Evolutionary conservation across 2,888 invertebrate genomes (phyloP).

Genomic region (Agriopis marginaria): DNA sequence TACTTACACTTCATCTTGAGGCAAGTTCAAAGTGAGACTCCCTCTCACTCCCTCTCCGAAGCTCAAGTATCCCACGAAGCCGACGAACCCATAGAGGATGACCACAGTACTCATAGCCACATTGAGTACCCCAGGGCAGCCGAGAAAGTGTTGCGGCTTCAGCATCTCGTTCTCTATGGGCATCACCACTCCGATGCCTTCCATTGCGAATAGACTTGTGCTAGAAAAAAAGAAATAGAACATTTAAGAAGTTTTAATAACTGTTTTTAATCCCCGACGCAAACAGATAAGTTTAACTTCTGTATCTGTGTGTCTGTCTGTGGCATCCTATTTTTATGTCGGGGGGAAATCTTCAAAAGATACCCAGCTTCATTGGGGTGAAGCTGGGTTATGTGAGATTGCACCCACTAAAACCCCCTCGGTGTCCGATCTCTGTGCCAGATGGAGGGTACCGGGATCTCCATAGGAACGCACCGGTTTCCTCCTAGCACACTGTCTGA

Average conservation of each 20-base stretch:
- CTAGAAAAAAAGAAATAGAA: slow-evolving; percentile 71
- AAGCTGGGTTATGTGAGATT: too few species aligned
- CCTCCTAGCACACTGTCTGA: too few species aligned
- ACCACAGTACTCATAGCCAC: slow-evolving; percentile 94
- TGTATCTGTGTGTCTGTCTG: too few species aligned
- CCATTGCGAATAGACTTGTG: slow-evolving; percentile 98
- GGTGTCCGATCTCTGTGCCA: too few species aligned
- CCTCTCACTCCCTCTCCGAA: slow-evolving; percentile 91
- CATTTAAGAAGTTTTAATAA: background rate
- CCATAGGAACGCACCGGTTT: too few species aligned
- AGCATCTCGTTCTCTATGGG: slow-evolving; percentile 97
- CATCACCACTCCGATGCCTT: slow-evolving; percentile 97
- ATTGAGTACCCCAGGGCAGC: slow-evolving; percentile 94
- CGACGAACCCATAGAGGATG: slow-evolving; percentile 92
- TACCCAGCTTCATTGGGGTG: too few species aligned
- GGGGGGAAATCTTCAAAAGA: too few species aligned
- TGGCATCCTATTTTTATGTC: too few species aligned
- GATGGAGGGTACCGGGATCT: too few species aligned
- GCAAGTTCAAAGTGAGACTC: slow-evolving; percentile 95
- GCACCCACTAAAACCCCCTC: too few species aligned
- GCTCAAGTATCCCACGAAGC: slow-evolving; percentile 95
- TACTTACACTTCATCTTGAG: slow-evolving; percentile 89
- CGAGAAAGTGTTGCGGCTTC: slow-evolving; percentile 92
- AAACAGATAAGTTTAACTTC: too few species aligned
- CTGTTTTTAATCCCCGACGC: too few species aligned